Conservation (phyloP, 1,140 invertebrate genomes). For the Saccostrea cuccullata region DNA sequence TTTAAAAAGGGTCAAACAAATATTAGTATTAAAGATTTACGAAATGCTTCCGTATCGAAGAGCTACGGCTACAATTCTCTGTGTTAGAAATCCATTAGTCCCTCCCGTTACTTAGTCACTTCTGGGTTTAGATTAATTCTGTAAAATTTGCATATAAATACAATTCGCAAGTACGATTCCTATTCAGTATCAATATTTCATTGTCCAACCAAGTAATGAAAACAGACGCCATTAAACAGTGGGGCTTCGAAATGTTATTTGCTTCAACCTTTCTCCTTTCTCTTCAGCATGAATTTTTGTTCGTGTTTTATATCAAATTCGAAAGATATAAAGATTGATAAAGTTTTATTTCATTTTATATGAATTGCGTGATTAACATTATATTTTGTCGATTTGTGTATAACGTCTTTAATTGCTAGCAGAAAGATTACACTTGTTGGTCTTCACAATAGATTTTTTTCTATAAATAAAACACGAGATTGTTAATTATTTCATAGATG, state of each 20-base stretch:
- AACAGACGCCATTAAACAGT: background rate
- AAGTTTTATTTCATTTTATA: no score
- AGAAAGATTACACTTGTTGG: no score
- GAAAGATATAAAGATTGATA: no score
- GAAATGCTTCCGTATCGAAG: background rate
- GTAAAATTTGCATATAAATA: slow-evolving; percentile 26
- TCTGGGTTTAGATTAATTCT: background rate
- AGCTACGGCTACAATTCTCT: background rate
- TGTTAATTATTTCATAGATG: no score
- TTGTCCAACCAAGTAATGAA: slow-evolving; percentile 12
- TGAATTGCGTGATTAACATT: no score
- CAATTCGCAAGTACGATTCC: slow-evolving; percentile 2
- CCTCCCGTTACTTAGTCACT: background rate
- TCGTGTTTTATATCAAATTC: no score
- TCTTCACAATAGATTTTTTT: no score
- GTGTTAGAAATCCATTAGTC: background rate
- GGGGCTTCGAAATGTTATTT: background rate
- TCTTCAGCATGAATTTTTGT: no score
- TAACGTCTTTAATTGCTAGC: no score
- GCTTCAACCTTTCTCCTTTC: background rate
- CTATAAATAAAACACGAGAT: no score
- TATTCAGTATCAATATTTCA: slow-evolving; percentile 18
- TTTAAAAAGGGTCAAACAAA: background rate
- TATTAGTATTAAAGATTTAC: background rate
- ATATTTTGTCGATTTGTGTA: no score